Evolutionary conservation across 1,140 invertebrate species (phyloP), one percentile per base, ranked within the genome.

Genomic region (Drosophila fuyamai): DNA sequence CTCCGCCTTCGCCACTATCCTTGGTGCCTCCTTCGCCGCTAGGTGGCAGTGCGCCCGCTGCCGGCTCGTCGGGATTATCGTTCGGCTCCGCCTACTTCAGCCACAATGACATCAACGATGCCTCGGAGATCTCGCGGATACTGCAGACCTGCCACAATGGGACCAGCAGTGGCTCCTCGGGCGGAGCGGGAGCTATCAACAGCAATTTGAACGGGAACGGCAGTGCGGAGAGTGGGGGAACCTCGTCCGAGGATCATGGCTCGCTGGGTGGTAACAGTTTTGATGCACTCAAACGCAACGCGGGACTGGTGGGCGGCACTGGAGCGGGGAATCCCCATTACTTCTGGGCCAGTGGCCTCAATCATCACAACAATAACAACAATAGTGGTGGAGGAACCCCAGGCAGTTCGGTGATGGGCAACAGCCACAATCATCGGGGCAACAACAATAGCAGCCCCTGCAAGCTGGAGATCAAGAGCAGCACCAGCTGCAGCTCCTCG

Each of bases 51-150:
- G 12, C 13, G 6, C 7, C 27, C 27, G n/a, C 48, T 2, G 1
- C n/a, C n/a, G 14, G 27, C 48, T 32, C 27, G 4, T 27, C 23
- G 6, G 46, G 23, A 12, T 8, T 48, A 7, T n/a, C 35, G n/a
- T 53, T 47, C 16, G 35, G n/a, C n/a, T 56, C 67, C n/a, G 46
- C 65, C 62, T 55, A 92, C 72, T 81, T 80, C 35, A 90, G 68
- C 54, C 91, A 92, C 59, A 92, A 91, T 40, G 92, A 92, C 59
- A 91, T 92, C 27, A 92, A 92, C 57, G 92, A 92, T 65, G 90
- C 92, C 23, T 90, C 91, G 8, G 91, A 92, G 65, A 92, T 92
- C 47, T 92, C 92, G 23, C 81, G 92, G 16, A 92, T 92, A 35
- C 62, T 92, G 27, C 92, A 92, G 57, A 91, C 92, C 35, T 92